These are phyloP conservation scores for Mesorhabditis spiculigera DNA, from an alignment of 2,888 invertebrate species.

Conservation along the genomic window DNA sequence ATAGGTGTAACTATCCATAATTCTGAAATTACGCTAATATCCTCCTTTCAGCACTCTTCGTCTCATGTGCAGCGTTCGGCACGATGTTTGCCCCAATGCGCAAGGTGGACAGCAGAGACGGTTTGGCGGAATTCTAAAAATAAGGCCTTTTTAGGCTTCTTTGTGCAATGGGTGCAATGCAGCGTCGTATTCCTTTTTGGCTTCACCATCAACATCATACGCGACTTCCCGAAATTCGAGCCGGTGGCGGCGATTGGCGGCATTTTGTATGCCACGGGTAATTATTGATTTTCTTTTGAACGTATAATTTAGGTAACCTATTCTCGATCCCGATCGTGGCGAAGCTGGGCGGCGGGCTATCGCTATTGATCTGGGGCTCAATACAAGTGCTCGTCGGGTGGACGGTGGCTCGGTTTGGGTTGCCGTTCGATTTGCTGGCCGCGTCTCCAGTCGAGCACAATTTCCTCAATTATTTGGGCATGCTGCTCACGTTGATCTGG, in stretches of 20 bases:
- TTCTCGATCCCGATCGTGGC: slow-evolving; percentile 52
- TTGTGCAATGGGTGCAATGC: slow-evolving; percentile 54
- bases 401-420: slow-evolving; percentile 53
- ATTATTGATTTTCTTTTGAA: neutral
- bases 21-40: too few relatives aligned
- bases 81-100: slow-evolving; percentile 52
- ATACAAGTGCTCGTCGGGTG: slow-evolving; percentile 53
- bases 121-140: slow-evolving; percentile 15
- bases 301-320: slow-evolving; percentile 37
- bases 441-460: slow-evolving; percentile 40
- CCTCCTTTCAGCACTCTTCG: slow-evolving; percentile 24
- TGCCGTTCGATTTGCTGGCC: slow-evolving; percentile 35
- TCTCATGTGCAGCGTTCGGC: slow-evolving; percentile 49
- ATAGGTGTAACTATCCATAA: too few relatives aligned
- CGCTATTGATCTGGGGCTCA: slow-evolving; percentile 52
- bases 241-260: slow-evolving; percentile 47
- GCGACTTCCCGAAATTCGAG: slow-evolving; percentile 47
- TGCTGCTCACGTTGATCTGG: slow-evolving; percentile 41
- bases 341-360: slow-evolving; percentile 49
- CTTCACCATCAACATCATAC: slow-evolving; percentile 40
- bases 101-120: slow-evolving; percentile 41
- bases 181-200: slow-evolving; percentile 48
- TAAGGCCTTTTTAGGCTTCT: slow-evolving; percentile 34
- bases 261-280: slow-evolving; percentile 50
- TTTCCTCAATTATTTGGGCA: slow-evolving; percentile 46